Percentiles rank a stretch among this genome's conserved stretches.
These are phyloP conservation scores for Neria commutata DNA, from an alignment of 2,888 invertebrate genomes.

Conservation along the genomic window DNA sequence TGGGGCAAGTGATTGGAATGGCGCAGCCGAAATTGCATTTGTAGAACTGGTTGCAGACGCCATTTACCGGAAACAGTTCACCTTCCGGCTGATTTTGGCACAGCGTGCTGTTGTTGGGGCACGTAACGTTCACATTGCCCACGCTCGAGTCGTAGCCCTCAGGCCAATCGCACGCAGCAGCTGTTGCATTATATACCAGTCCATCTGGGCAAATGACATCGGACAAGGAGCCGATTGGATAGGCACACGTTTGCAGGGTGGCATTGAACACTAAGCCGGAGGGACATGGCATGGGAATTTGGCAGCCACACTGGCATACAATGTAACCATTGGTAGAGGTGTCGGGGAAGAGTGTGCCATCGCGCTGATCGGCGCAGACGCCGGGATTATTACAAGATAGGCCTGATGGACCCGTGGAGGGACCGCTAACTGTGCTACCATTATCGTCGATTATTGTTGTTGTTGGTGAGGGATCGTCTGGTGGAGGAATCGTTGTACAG, in stretches of 20 bases:
- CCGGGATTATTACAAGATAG: conserved; percentile 15
- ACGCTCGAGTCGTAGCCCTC: neutral
- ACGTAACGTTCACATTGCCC: neutral
- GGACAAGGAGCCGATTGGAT: conserved; percentile 15
- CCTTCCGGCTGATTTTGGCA: neutral
- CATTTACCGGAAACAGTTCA: conserved; percentile 13
- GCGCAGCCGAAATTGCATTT: conserved; percentile 29
- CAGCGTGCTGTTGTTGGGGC: neutral
- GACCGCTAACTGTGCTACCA: too few relatives aligned
- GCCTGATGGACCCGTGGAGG: too few relatives aligned
- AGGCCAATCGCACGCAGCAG: neutral
- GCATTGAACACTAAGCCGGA: conserved; percentile 26
- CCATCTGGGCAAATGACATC: neutral
- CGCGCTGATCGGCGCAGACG: conserved; percentile 7
- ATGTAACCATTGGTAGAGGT: conserved; percentile 15
- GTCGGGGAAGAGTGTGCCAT: conserved; percentile 20
- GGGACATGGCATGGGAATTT: conserved; percentile 27
- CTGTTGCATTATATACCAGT: neutral
- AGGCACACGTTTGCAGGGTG: conserved; percentile 32
- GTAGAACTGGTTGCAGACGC: conserved; percentile 31
- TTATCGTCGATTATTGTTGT: too few relatives aligned
- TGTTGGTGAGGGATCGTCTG: neutral
- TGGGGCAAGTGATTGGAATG: conserved; percentile 19
- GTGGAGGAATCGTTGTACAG: neutral
- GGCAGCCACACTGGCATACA: conserved; percentile 27